phyloP scores from a whole-genome alignment of 2,113 vertebrate genomes.

The Esox niger region DNA sequence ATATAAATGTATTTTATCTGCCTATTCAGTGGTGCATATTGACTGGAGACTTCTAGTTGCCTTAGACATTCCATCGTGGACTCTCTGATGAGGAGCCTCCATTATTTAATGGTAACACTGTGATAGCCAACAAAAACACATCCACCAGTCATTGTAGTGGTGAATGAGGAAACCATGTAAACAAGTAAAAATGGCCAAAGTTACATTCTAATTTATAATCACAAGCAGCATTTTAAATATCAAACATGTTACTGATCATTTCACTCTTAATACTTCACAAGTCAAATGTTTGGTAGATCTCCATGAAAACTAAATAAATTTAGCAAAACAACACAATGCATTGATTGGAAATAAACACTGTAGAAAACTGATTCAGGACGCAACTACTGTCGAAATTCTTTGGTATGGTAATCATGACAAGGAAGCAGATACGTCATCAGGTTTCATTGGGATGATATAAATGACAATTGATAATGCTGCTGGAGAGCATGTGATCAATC shows the following conservation, averaged over 20 bases:
- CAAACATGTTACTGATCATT: conserved; percentile 48
- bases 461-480: background rate
- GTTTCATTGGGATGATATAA: background rate
- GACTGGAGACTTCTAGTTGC: conserved; percentile 3
- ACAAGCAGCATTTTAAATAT: conserved; percentile 50
- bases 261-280: conserved; percentile 7
- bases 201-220: conserved; percentile 57
- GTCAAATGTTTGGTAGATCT: conserved; percentile 2
- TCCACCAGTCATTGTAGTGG: background rate
- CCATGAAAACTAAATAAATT: conserved; percentile 31
- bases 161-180: conserved; percentile 29
- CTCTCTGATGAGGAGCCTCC: conserved; percentile 21
- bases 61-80: conserved; percentile 27
- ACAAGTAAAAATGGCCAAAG: conserved; percentile 50
- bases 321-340: conserved; percentile 23
- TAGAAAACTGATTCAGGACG: conserved; percentile 34
- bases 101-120: background rate
- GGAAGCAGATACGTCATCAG: conserved; percentile 2
- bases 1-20: background rate
- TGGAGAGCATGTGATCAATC: background rate
- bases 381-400: conserved; percentile 48
- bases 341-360: conserved; percentile 1
- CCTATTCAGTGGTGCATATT: no score
- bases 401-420: conserved; percentile 42
- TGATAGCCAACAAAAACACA: no score